A percentile compares a stretch with the other conserved stretches of the same genome.
Conservation (phyloP, 2,113 vertebrate species). For the Oplegnathus fasciatus region DNA sequence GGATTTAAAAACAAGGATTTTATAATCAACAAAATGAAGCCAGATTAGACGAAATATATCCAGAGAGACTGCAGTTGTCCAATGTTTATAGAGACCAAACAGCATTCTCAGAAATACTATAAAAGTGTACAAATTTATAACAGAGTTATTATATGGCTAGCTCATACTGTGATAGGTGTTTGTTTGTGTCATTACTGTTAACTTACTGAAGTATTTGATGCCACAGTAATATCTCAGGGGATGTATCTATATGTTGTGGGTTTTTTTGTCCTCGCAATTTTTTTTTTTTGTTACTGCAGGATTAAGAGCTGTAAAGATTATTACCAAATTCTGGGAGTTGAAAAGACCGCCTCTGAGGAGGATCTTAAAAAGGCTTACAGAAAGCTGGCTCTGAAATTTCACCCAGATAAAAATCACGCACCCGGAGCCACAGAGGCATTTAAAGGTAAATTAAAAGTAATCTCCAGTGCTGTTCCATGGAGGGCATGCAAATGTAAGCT, state of each 20-base stretch:
- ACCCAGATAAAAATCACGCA: constrained; percentile 87
- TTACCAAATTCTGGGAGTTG: constrained; percentile 96
- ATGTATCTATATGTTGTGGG: background rate
- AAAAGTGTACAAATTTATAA: background rate
- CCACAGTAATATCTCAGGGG: background rate
- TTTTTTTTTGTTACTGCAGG: constrained; percentile 77
- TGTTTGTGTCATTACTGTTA: background rate
- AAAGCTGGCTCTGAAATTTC: constrained; percentile 86
- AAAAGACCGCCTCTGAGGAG: constrained; percentile 91
- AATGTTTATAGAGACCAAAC: background rate
- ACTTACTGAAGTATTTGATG: background rate
- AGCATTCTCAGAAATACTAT: background rate
- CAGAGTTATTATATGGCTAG: background rate
- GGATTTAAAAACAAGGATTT: background rate
- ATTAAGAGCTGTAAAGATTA: constrained; percentile 98
- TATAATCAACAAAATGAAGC: background rate
- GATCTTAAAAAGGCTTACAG: constrained; percentile 92
- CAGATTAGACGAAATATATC: background rate
- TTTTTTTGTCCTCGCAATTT: background rate
- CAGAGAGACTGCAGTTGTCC: background rate
- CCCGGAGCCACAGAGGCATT: constrained; percentile 92
- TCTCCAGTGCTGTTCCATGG: background rate
- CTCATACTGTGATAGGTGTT: background rate
- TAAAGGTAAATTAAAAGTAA: constrained; percentile 87
- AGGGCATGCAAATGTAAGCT: background rate